phyloP scores from a whole-genome alignment of 2,113 vertebrate genomes.

The Catharus fuscescens region DNA sequence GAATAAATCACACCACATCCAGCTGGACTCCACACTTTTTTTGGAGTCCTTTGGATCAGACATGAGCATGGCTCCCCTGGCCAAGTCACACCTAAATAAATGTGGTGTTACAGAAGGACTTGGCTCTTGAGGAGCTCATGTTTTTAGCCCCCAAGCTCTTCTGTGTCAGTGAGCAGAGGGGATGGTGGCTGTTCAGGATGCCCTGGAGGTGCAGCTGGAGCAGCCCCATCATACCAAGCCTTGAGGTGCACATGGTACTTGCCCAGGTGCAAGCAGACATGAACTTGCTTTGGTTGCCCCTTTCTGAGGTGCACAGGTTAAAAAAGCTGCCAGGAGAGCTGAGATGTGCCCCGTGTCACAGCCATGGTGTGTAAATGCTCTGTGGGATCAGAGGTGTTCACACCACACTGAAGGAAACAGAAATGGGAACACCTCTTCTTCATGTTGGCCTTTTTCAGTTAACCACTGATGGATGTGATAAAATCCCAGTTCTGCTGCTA shows the following conservation, averaged over 20 bases:
- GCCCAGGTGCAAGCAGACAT: background rate
- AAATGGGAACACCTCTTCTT: background rate
- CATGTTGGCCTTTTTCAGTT: background rate
- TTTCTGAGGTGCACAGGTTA: background rate
- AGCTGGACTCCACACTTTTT: background rate
- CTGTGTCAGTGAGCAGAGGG: background rate
- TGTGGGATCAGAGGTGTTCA: background rate
- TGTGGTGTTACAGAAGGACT: background rate
- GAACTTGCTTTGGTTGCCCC: background rate
- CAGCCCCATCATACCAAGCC: background rate
- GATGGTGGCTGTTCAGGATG: background rate
- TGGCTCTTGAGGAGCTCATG: background rate
- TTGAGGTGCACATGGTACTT: accelerated
- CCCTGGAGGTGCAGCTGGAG: accelerated
- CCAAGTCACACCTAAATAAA: background rate
- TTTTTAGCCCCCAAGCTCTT: background rate
- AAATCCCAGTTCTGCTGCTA: constrained; percentile 4
- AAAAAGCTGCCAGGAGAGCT: background rate
- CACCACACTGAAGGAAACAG: background rate
- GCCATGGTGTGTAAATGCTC: accelerated
- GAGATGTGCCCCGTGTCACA: background rate
- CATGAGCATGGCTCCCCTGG: background rate
- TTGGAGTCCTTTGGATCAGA: background rate
- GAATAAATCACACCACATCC: background rate
- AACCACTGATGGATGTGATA: constrained; percentile 12